These are phyloP conservation scores for Sinella curviseta DNA, from an alignment of 1,140 invertebrate genomes.

Conservation along the genomic window DNA sequence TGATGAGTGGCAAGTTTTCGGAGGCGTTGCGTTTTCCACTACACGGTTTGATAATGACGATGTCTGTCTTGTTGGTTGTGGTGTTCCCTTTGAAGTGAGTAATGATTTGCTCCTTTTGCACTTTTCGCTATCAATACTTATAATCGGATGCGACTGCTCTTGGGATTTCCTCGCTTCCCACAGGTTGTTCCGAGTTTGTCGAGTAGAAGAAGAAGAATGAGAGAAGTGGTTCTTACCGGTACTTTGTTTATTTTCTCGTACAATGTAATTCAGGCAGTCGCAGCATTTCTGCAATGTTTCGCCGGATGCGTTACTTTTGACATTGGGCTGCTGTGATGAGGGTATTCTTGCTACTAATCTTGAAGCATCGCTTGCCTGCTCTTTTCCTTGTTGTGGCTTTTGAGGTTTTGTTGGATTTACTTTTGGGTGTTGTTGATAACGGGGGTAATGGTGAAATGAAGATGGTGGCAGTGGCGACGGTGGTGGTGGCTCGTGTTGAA, in stretches of 20 bases:
- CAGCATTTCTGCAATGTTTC: background rate
- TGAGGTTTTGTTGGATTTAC: background rate
- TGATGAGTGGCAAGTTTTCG: too few relatives aligned
- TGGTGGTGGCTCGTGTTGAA: conserved; percentile 23
- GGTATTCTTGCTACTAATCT: background rate
- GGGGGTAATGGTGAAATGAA: background rate
- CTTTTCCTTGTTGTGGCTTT: background rate
- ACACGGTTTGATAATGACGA: background rate
- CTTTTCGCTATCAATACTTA: background rate
- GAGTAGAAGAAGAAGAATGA: background rate
- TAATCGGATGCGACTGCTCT: background rate
- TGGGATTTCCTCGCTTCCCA: background rate
- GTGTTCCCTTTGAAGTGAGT: background rate
- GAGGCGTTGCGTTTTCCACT: background rate
- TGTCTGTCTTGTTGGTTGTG: background rate
- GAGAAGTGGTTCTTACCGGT: too few relatives aligned
- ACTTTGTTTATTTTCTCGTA: conserved; percentile 5
- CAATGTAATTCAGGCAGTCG: background rate
- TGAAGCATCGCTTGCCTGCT: background rate
- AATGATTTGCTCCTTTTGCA: background rate
- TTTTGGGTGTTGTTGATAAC: background rate
- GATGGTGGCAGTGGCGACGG: background rate
- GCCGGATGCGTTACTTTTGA: background rate
- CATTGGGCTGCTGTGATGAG: background rate
- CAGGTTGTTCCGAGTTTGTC: background rate